A percentile compares a stretch with the other conserved stretches of the same genome.
Conservation (phyloP, 2,888 invertebrate species). For the Marronus borbonicus region DNA sequence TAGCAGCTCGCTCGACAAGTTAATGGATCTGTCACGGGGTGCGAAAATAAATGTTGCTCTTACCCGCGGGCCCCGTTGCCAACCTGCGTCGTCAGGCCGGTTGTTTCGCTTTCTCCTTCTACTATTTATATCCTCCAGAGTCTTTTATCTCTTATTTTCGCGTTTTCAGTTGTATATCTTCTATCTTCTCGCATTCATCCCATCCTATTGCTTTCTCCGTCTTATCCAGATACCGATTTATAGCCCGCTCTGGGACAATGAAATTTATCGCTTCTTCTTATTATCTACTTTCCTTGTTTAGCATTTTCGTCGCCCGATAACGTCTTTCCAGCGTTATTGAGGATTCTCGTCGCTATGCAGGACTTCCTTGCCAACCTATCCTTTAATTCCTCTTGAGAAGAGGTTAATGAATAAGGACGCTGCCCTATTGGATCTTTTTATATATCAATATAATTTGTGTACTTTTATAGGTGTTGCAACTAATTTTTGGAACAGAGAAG, state of each 20-base stretch:
- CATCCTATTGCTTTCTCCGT: neutral
- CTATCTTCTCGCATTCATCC: constrained; percentile 3
- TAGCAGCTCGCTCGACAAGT: constrained; percentile 26
- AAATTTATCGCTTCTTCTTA: constrained; percentile 38
- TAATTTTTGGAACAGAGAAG: neutral
- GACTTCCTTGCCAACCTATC: neutral
- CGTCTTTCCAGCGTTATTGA: too few species aligned
- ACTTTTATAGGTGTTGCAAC: constrained; percentile 1
- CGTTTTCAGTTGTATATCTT: neutral
- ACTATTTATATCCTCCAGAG: neutral
- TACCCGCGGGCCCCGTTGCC: neutral
- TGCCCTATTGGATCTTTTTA: neutral
- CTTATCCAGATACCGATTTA: constrained; percentile 17
- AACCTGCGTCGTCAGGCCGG: too few species aligned
- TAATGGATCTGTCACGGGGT: constrained; percentile 42
- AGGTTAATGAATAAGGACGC: constrained; percentile 19
- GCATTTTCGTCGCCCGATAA: neutral
- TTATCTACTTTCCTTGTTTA: neutral
- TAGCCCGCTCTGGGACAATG: constrained; percentile 6
- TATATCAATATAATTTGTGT: constrained; percentile 11
- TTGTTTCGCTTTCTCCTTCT: neutral
- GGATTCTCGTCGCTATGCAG: neutral
- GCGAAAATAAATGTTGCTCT: constrained; percentile 42
- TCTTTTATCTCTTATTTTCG: neutral
- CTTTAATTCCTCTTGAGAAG: neutral